Evolutionary conservation across 2,888 invertebrate genomes (phyloP), one percentile per base, ranked within the genome.

Genomic region (Ormia ochracea): DNA sequence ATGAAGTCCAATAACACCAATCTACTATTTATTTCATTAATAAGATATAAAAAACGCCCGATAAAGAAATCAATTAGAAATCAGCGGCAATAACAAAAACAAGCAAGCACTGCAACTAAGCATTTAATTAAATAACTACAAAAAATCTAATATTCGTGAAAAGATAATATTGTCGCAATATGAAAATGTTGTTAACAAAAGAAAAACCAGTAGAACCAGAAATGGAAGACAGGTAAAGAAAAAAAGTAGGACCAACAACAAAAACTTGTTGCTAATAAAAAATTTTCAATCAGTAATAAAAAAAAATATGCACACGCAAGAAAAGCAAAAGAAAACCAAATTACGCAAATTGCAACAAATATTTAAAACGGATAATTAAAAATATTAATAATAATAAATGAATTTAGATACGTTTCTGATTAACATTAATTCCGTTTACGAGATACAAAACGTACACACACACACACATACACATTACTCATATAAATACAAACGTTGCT

Each of bases 191-290:
- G 72, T 66, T 68, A 72, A 72, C 69, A 78, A 73, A 77, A 81
- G 73, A 61, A 75, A 80, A 80, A 80, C 79, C 76, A 80, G 80
- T 80, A 76, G 76, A 80, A 80, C 80, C 76, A 76, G 80, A 72
- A 68, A 72, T 75, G 36, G 38, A 17, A 72, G 65, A 28, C 66
- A 70, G 26, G 45, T 56, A 76, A 66, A 66, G n/a, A 70, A 63
- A 66, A 63, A 69, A 50, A 63, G 23, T 26, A 45, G 21, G 68
- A 74, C 31, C 33, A 56, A 48, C 77, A 77, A 68, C 52, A 76
- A 76, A 81, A 69, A 81, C 77, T 81, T 81, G 81, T 81, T 78
- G 78, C 78, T 78, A 68, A 77, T 48, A 73, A 72, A 52, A 76
- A 43, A 68, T 59, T 56, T 36, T 36, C 48, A 58, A 43, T 33